Base-by-base conservation (phyloP, 1,140 invertebrate species). In the Anastrepha obliqua region DNA sequence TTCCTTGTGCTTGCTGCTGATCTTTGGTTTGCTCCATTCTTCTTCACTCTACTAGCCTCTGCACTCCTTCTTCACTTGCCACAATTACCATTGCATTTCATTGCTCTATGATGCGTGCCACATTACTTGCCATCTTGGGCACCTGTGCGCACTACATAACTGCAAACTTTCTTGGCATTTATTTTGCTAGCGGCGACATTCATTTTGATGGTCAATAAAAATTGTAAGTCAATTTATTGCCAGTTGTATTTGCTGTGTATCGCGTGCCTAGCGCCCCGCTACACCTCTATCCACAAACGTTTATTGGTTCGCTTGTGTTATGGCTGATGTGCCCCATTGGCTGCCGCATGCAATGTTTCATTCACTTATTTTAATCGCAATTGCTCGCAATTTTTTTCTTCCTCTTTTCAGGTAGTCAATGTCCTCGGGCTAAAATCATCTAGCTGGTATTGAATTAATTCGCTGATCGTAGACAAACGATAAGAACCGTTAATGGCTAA, bases 391-490 rank as follows among this genome's bases (percentile, higher is more conserved):
- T 7, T 20, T 67, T 13, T 81, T 55, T 55, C 39, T 44, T 86
- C 5, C n/a, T 60, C 42, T 20, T 9, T 55, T 86, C n/a, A 65
- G 60, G 15, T 87, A 65, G 86, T 42, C 9, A 87, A 65, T 65
- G 59, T 47, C 88, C 70, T 89, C 88, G 87, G 89, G n/a, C 17
- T 8, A 17, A 55, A 15, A 17, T 81, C 44, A 81, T 55, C 74
- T 55, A 81, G 47, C 91, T 91, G 90, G 91, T 91, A 91, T 91
- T 89, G 90, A 91, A 89, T 91, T 91, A 91, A 91, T 91, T 91
- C 91, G 90, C 90, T 91, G 91, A 91, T 91, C 90, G 89, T 90
- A 91, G 91, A 91, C 91, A 89, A 87, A 89, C 89, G 91, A 91
- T 91, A 91, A 91, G 91, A 90, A 90, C 74, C 74, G 51, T 55